phyloP scores from a whole-genome alignment of 2,113 vertebrate genomes.

The Brienomyrus brachyistius region DNA sequence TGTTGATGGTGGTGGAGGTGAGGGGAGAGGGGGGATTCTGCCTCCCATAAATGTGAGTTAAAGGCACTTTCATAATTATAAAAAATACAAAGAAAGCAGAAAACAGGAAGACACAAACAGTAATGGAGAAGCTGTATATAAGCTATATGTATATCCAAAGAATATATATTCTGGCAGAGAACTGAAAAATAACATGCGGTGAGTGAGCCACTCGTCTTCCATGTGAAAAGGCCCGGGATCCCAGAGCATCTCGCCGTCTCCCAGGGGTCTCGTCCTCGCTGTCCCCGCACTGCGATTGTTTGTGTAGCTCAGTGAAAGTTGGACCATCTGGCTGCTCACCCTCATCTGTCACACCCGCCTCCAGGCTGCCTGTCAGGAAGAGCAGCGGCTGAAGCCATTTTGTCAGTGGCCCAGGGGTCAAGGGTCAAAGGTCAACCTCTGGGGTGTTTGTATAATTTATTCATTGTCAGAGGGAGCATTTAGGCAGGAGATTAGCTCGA shows the following conservation, averaged over 20 bases:
- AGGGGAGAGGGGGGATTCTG: background rate
- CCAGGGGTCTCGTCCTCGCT: background rate
- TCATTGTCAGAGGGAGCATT: slow-evolving; percentile 54
- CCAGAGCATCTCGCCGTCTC: background rate
- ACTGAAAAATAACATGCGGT: background rate
- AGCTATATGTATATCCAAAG: background rate
- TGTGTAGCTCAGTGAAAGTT: slow-evolving; percentile 15
- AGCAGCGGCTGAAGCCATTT: slow-evolving; percentile 41
- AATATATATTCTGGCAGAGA: background rate
- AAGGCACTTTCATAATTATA: background rate
- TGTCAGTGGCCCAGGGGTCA: slow-evolving; percentile 55
- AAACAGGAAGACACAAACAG: background rate
- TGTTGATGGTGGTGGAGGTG: background rate
- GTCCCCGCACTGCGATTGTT: background rate
- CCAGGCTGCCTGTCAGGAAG: slow-evolving; percentile 43
- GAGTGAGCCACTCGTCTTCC: background rate
- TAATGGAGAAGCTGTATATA: background rate
- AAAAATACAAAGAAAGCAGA: background rate
- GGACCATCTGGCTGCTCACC: slow-evolving; percentile 39
- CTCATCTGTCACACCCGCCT: slow-evolving; percentile 50
- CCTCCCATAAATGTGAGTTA: background rate
- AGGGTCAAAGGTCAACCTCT: slow-evolving; percentile 55
- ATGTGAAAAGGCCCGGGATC: background rate
- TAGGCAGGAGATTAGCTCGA: slow-evolving; percentile 53
- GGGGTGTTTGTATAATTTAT: slow-evolving; percentile 61